These are phyloP conservation scores for Mesoligia furuncula DNA, from an alignment of 2,888 invertebrate species.

Conservation along the genomic window DNA sequence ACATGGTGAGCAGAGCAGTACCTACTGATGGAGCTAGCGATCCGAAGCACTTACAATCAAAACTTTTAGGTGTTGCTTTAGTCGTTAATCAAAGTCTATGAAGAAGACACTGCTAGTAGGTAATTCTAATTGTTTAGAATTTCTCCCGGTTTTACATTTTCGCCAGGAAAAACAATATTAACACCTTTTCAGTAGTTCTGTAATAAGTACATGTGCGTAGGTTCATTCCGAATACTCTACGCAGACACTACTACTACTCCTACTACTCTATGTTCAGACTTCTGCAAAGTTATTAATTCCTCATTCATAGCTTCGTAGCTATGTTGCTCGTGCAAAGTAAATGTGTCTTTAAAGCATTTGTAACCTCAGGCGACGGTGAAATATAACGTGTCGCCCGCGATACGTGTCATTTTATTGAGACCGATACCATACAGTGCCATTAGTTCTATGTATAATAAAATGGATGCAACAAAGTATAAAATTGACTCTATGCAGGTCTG, in stretches of 20 bases:
- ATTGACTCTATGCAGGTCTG: constrained; percentile 17
- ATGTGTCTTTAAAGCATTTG: background rate
- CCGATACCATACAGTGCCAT: background rate
- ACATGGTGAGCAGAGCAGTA: constrained; percentile 6
- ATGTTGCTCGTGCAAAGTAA: background rate
- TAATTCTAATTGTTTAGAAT: background rate
- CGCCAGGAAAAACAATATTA: background rate
- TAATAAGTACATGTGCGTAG: background rate
- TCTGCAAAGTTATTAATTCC: background rate
- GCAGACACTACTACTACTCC: no score
- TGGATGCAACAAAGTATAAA: constrained; percentile 24
- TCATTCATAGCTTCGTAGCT: background rate
- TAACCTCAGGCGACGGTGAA: background rate
- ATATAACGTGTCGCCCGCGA: background rate
- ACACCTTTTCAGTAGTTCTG: background rate
- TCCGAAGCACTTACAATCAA: background rate
- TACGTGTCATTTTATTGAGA: background rate
- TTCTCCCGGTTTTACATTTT: background rate
- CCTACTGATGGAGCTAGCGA: background rate
- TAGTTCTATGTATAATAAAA: constrained; percentile 21
- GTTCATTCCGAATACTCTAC: background rate
- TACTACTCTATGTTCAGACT: background rate
- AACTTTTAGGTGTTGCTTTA: background rate
- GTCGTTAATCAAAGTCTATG: background rate
- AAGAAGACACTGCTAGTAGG: background rate